phyloP scores from a whole-genome alignment of 2,888 invertebrate genomes.

The Nemoura dubitans region DNA sequence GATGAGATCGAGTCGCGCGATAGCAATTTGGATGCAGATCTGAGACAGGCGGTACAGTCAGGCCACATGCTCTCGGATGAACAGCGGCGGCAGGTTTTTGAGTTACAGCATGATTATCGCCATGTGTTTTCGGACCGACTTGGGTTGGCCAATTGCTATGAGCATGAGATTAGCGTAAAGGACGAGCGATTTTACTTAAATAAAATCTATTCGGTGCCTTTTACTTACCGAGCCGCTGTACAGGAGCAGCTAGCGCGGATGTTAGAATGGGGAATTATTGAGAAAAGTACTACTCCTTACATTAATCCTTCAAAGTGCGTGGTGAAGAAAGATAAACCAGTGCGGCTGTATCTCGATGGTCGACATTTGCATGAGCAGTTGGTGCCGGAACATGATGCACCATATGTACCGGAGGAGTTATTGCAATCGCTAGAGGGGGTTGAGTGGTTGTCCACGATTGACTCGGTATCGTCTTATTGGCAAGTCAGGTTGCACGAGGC shows the following conservation, averaged over 20 bases:
- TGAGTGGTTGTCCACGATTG: constrained; percentile 50
- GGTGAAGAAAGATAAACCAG: constrained; percentile 54
- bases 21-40: neutral
- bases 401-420: constrained; percentile 51
- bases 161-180: constrained; percentile 52
- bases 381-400: constrained; percentile 54
- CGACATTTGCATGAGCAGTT: constrained; percentile 55
- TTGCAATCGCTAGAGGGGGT: constrained; percentile 49
- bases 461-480: constrained; percentile 54
- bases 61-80: neutral
- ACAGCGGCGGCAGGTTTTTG: neutral
- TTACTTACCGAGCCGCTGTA: constrained; percentile 52
- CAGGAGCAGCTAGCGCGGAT: constrained; percentile 54
- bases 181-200: constrained; percentile 51
- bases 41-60: neutral
- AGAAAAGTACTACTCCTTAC: constrained; percentile 54
- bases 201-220: constrained; percentile 55
- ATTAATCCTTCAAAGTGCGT: constrained; percentile 55
- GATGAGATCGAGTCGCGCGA: neutral
- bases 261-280: constrained; percentile 54
- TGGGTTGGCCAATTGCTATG: constrained; percentile 44
- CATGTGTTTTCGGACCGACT: neutral
- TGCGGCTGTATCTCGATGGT: constrained; percentile 56
- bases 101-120: neutral
- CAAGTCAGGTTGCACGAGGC: constrained; percentile 52